Percentiles rank a stretch among this genome's conserved stretches.
Conservation (phyloP, 1,140 invertebrate genomes). For the Drosophila sechellia region DNA sequence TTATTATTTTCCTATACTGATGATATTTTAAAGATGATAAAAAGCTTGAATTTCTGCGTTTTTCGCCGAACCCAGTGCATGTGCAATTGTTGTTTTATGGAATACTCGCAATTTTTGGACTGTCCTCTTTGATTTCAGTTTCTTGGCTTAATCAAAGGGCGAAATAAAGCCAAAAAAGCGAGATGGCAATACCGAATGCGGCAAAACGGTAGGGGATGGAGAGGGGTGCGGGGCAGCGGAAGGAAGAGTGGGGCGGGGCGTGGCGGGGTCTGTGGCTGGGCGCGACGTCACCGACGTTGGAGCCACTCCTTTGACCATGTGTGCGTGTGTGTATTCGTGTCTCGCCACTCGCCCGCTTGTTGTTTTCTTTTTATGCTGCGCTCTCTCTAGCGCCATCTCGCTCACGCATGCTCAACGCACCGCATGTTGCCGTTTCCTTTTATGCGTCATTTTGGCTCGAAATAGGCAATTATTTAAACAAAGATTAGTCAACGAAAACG, state of each 20-base stretch:
- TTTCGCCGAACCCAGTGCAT: conserved; percentile 10
- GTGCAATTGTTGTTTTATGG: conserved; percentile 7
- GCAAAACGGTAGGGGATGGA: conserved; percentile 2
- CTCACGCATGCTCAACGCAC: conserved; percentile 37
- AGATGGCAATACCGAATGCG: conserved; percentile 40
- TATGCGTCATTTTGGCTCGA: conserved; percentile 65
- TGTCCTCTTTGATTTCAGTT: conserved; percentile 37
- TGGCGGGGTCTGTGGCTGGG: conserved; percentile 28
- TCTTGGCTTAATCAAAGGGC: conserved; percentile 22
- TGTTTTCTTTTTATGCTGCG: conserved; percentile 66
- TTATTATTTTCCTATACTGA: neutral
- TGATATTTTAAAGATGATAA: neutral
- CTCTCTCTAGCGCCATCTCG: conserved; percentile 18
- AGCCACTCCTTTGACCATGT: conserved; percentile 70
- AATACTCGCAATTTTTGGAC: conserved; percentile 25
- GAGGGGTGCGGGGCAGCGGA: neutral
- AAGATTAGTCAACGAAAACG: conserved; percentile 69
- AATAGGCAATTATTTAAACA: conserved; percentile 78
- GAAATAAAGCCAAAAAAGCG: conserved; percentile 18
- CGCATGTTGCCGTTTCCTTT: conserved; percentile 49
- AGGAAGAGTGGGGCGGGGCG: conserved; percentile 6
- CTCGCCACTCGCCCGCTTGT: conserved; percentile 3
- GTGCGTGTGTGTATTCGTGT: conserved; percentile 19
- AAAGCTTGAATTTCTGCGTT: conserved; percentile 18
- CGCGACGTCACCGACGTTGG: conserved; percentile 58